These are phyloP conservation scores for Chloromyia formosa DNA, from an alignment of 2,888 invertebrate species.

Conservation along the genomic window DNA sequence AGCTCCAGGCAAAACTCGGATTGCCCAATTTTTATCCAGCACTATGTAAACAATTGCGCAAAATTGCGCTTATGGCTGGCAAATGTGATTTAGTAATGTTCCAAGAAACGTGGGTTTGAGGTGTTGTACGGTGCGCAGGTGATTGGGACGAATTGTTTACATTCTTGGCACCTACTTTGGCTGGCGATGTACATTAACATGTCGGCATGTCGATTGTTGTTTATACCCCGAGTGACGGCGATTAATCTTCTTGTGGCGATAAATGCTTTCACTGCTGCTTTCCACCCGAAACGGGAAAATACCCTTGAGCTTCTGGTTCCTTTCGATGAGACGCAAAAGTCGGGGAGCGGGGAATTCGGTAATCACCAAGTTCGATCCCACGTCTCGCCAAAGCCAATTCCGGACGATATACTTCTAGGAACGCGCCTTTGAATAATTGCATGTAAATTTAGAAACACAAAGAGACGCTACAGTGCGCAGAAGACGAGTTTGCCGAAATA, in stretches of 20 bases:
- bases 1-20: slow-evolving; percentile 8
- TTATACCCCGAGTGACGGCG: slow-evolving; percentile 6
- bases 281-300: not conserved
- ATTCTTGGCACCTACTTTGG: slow-evolving; percentile 2
- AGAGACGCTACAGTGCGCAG: too few species aligned
- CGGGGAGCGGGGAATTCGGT: too few species aligned
- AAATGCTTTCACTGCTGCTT: not conserved
- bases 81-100: slow-evolving; percentile 9
- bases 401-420: too few species aligned
- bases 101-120: not conserved
- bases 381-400: too few species aligned
- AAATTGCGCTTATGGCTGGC: not conserved
- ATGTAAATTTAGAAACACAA: too few species aligned
- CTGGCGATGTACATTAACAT: slow-evolving; percentile 23
- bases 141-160: slow-evolving; percentile 21
- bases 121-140: not conserved
- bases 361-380: too few species aligned
- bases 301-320: too few species aligned
- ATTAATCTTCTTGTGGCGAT: not conserved
- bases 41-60: slow-evolving; percentile 8
- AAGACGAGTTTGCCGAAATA: not conserved
- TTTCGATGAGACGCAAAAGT: too few species aligned
- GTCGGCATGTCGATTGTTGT: slow-evolving; percentile 19
- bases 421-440: too few species aligned
- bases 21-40: slow-evolving; percentile 6